These are phyloP conservation scores for Entomyzon cyanotis DNA, from an alignment of 2,113 vertebrate genomes.

Conservation along the genomic window DNA sequence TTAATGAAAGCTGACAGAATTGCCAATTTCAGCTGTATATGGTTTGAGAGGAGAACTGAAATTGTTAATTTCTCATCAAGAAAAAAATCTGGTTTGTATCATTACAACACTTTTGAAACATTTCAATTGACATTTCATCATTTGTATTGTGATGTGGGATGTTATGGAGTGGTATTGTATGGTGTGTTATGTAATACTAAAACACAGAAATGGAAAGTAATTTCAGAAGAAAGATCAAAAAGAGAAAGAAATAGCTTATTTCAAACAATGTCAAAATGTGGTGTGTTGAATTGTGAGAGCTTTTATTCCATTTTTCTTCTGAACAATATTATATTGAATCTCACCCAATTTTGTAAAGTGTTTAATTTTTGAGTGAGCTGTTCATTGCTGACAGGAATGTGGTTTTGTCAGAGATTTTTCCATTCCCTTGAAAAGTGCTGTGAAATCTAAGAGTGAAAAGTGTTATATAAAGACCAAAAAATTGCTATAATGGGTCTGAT, in stretches of 20 bases:
- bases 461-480: background rate
- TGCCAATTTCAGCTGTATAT: conserved; percentile 22
- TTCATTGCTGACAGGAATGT: background rate
- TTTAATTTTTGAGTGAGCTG: conserved; percentile 14
- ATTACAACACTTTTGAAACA: background rate
- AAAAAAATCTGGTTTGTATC: background rate
- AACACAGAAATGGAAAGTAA: conserved; percentile 30
- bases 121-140: conserved; percentile 42
- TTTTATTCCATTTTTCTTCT: conserved; percentile 28
- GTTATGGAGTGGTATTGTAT: background rate
- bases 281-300: background rate
- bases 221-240: conserved; percentile 29
- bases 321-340: background rate
- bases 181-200: conserved; percentile 13
- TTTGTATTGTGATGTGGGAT: background rate
- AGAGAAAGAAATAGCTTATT: conserved; percentile 6
- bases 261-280: background rate
- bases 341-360: background rate
- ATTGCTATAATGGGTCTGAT: background rate
- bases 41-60: conserved; percentile 11
- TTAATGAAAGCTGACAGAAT: conserved; percentile 42
- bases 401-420: background rate
- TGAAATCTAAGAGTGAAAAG: conserved; percentile 4
- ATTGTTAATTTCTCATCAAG: conserved; percentile 48
- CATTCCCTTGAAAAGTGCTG: background rate